phyloP scores from a whole-genome alignment of 2,113 vertebrate genomes.

The Chlamydotis undulata region DNA sequence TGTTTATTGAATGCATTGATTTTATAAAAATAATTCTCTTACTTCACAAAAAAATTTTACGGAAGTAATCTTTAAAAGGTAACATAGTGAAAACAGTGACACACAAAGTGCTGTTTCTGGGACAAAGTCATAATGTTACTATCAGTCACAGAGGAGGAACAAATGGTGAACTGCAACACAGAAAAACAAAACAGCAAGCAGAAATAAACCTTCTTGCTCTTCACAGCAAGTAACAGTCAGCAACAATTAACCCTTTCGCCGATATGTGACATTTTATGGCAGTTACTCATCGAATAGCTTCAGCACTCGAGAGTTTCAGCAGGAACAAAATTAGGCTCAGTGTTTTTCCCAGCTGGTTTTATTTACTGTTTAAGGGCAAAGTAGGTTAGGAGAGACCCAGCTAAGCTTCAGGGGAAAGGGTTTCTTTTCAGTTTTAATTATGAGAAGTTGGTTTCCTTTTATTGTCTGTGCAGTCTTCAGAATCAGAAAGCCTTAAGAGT shows the following conservation, averaged over 20 bases:
- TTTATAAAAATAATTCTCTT: not conserved
- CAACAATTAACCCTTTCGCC: not conserved
- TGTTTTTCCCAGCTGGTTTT: not conserved
- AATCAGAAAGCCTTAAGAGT: not conserved
- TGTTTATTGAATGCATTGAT: not conserved
- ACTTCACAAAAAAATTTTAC: not conserved
- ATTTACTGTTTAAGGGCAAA: not conserved
- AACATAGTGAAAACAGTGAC: not conserved
- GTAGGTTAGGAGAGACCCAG: not conserved
- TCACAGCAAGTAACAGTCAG: not conserved
- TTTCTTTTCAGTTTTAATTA: not conserved
- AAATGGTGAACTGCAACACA: not conserved
- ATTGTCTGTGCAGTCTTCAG: not conserved
- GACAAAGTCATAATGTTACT: not conserved
- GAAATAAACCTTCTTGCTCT: not conserved
- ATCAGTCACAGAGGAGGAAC: not conserved
- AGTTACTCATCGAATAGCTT: not conserved
- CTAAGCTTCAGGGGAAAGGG: not conserved
- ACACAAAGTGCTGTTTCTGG: not conserved
- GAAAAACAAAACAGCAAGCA: not conserved
- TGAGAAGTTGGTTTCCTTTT: not conserved
- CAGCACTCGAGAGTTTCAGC: not conserved
- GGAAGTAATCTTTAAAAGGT: not conserved
- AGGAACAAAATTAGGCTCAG: not conserved
- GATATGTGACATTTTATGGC: not conserved